Conservation (phyloP, 2,888 invertebrate genomes). For the Pediacus dermestoides region DNA sequence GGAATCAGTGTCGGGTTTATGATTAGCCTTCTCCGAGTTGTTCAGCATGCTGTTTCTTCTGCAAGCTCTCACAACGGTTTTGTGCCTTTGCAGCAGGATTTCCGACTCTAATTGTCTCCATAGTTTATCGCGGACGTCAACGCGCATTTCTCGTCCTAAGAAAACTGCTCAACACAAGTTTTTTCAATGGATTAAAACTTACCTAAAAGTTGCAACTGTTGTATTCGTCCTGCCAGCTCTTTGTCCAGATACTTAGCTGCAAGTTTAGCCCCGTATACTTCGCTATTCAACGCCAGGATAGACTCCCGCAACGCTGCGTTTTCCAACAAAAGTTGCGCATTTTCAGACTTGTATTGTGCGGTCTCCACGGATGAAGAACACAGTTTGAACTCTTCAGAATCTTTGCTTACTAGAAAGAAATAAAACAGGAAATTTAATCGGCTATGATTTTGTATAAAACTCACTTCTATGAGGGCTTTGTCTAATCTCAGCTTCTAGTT, state of each 20-base stretch:
- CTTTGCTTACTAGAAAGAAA: slow-evolving; percentile 17
- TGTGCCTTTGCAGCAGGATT: slow-evolving; percentile 80
- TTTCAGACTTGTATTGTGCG: slow-evolving; percentile 54
- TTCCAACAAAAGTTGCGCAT: slow-evolving; percentile 61
- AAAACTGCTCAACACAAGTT: slow-evolving; percentile 1
- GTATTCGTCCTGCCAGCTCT: slow-evolving; percentile 77
- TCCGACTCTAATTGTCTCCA: slow-evolving; percentile 83
- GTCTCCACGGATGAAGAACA: slow-evolving; percentile 45
- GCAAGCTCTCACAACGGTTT: slow-evolving; percentile 69
- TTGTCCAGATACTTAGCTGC: slow-evolving; percentile 86
- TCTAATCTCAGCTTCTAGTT: slow-evolving; percentile 48
- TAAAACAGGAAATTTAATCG: not conserved
- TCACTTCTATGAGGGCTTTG: slow-evolving; percentile 42
- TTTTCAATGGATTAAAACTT: slow-evolving; percentile 8
- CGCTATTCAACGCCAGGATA: slow-evolving; percentile 71
- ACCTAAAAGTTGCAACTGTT: slow-evolving; percentile 78
- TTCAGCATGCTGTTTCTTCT: slow-evolving; percentile 52
- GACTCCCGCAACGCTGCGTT: slow-evolving; percentile 68
- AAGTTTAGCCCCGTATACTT: slow-evolving; percentile 78
- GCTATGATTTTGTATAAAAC: too few species aligned
- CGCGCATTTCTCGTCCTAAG: slow-evolving; percentile 67
- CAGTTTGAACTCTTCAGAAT: slow-evolving; percentile 45
- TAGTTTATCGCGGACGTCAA: slow-evolving; percentile 73
- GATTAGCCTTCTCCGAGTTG: slow-evolving; percentile 36
- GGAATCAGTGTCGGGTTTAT: slow-evolving; percentile 37